These are phyloP conservation scores for Eubasilissa regina DNA, from an alignment of 1,140 invertebrate genomes.

Conservation along the genomic window DNA sequence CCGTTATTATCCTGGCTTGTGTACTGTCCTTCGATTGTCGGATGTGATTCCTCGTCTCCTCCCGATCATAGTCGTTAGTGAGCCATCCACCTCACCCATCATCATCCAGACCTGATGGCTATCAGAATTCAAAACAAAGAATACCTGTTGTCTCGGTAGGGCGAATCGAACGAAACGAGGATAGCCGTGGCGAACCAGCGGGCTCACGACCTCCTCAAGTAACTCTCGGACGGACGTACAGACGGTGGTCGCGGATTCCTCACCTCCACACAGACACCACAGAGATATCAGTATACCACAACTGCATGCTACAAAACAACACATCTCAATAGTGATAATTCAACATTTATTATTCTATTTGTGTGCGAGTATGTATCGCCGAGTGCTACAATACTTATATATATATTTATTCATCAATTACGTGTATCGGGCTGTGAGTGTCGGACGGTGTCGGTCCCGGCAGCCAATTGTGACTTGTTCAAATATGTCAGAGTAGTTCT, in stretches of 20 bases:
- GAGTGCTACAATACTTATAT: slow-evolving; percentile 8
- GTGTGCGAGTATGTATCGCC: slow-evolving; percentile 1
- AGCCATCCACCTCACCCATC: not conserved
- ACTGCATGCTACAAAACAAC: slow-evolving; percentile 18
- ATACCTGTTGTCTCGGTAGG: slow-evolving; percentile 67
- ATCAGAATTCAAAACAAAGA: slow-evolving; percentile 26
- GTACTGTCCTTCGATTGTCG: too few relatives aligned
- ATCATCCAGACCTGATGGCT: slow-evolving; percentile 1
- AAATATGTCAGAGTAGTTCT: not conserved
- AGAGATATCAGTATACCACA: slow-evolving; percentile 25
- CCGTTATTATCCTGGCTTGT: not conserved
- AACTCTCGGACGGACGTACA: slow-evolving; percentile 62
- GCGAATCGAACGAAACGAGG: slow-evolving; percentile 83
- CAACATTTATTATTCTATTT: slow-evolving; percentile 18
- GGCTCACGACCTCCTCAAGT: slow-evolving; percentile 88
- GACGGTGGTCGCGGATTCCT: slow-evolving; percentile 30
- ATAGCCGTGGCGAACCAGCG: slow-evolving; percentile 89
- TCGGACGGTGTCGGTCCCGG: not conserved
- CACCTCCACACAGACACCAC: slow-evolving; percentile 34
- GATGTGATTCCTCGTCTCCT: not conserved
- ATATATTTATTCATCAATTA: not conserved
- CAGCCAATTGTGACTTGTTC: slow-evolving; percentile 4
- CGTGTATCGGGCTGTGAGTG: not conserved
- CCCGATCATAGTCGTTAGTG: slow-evolving; percentile 8
- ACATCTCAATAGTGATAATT: slow-evolving; percentile 14